Evolutionary conservation across 2,797 vertebrate genomes (phyloP).

Genomic region (Chelidonichthys spinosus): DNA sequence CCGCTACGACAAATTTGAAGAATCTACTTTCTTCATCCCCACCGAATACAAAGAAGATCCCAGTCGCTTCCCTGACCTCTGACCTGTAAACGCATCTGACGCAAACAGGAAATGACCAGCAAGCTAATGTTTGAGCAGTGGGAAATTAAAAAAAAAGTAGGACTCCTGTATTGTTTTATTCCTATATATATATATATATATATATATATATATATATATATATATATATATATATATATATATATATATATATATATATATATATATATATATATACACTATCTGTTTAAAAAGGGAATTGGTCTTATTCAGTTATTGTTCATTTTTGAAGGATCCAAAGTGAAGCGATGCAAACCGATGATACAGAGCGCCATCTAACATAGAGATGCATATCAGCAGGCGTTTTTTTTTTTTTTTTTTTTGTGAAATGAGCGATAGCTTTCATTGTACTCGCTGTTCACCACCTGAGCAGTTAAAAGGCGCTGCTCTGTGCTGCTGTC

Average conservation of each 20-base stretch:
- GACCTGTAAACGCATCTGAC: slow-evolving; percentile 53
- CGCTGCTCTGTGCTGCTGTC: slow-evolving; percentile 65
- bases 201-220: slow-evolving; percentile 21
- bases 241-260: slow-evolving; percentile 46
- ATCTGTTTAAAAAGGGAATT: slow-evolving; percentile 41
- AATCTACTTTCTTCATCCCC: slow-evolving; percentile 92
- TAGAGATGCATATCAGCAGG: slow-evolving; percentile 37
- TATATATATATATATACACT: slow-evolving; percentile 37
- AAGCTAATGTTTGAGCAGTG: slow-evolving; percentile 10
- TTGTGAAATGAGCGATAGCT: slow-evolving; percentile 56
- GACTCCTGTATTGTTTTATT: slow-evolving; percentile 49
- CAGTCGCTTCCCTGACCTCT: slow-evolving; percentile 96
- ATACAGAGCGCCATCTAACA: slow-evolving; percentile 44
- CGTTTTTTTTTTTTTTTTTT: slow-evolving; percentile 10
- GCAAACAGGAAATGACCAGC: slow-evolving; percentile 40
- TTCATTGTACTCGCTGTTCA: slow-evolving; percentile 55
- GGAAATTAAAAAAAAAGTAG: slow-evolving; percentile 26
- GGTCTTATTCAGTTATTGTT: slow-evolving; percentile 43
- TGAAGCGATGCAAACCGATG: slow-evolving; percentile 67
- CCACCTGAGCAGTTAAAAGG: slow-evolving; percentile 37
- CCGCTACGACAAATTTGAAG: slow-evolving; percentile 91
- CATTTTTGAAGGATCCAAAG: slow-evolving; percentile 64
- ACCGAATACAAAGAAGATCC: slow-evolving; percentile 95
- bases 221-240: slow-evolving; percentile 32
- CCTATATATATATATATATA: slow-evolving; percentile 33